Percentiles rank a stretch among this genome's conserved stretches.
Conservation (phyloP, 2,797 vertebrate genomes). For the Microctenopoma lineatum region DNA sequence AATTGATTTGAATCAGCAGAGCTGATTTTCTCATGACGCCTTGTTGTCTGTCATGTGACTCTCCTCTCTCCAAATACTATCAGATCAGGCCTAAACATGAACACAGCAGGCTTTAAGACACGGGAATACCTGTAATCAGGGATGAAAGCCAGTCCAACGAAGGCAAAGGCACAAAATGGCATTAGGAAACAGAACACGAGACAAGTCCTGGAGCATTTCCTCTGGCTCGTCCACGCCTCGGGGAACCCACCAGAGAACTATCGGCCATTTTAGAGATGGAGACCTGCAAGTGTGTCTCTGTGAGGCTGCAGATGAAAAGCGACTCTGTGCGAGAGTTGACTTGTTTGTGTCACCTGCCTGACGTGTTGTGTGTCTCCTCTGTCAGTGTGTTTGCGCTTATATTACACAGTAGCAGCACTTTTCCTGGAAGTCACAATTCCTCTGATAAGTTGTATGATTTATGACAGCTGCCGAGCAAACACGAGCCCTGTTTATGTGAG, state of each 20-base stretch:
- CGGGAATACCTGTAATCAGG: slow-evolving; percentile 31
- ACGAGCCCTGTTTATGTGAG: not conserved
- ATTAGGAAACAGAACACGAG: slow-evolving; percentile 1
- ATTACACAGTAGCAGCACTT: slow-evolving; percentile 35
- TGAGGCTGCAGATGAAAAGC: slow-evolving; percentile 28
- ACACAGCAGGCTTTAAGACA: slow-evolving; percentile 41
- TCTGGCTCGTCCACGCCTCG: not conserved
- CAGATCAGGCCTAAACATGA: slow-evolving; percentile 45
- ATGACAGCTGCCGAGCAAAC: slow-evolving; percentile 11
- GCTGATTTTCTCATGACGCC: slow-evolving; percentile 26
- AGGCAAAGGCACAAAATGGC: slow-evolving; percentile 1
- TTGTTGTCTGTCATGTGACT: slow-evolving; percentile 46
- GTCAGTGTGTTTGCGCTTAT: slow-evolving; percentile 36
- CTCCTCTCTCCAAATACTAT: slow-evolving; percentile 19
- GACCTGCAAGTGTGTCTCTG: slow-evolving; percentile 30
- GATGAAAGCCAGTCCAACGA: not conserved
- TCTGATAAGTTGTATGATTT: slow-evolving; percentile 51
- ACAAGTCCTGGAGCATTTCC: slow-evolving; percentile 10
- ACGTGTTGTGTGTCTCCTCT: slow-evolving; percentile 7
- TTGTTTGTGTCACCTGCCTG: slow-evolving; percentile 4
- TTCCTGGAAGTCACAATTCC: slow-evolving; percentile 51
- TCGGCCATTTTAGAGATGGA: slow-evolving; percentile 65
- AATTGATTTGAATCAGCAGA: not conserved
- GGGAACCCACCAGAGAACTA: not conserved
- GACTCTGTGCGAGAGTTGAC: slow-evolving; percentile 14